Percentiles rank a stretch among this genome's conserved stretches.
Conservation (phyloP, 1,140 invertebrate species). For the Brachionus rotundiformis region DNA sequence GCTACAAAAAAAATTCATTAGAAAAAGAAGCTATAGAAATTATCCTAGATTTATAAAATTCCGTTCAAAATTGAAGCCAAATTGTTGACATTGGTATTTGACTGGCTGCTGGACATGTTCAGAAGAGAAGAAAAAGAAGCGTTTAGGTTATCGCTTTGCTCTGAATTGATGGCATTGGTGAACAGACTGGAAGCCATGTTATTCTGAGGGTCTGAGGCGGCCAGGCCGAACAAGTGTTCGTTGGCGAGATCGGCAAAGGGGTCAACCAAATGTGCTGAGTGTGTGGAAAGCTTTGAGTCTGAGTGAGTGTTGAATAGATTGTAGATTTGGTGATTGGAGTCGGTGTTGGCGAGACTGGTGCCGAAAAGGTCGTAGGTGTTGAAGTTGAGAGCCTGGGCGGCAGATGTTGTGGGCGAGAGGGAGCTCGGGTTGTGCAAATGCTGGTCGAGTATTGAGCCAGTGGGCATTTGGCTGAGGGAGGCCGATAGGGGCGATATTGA, state of each 20-base stretch:
- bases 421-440: not conserved
- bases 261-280: not conserved
- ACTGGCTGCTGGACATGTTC: constrained; percentile 19
- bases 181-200: not conserved
- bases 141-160: constrained; percentile 3
- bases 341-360: not conserved
- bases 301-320: not conserved
- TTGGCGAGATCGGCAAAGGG: constrained; percentile 10
- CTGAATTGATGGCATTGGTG: not conserved
- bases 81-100: constrained; percentile 33
- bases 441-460: not conserved
- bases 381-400: not conserved
- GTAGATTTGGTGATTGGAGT: not conserved
- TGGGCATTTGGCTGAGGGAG: too few relatives aligned
- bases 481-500: not conserved
- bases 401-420: not conserved
- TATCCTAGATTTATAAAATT: constrained; percentile 29
- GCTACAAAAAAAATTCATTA: constrained; percentile 17
- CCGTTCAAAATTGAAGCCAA: constrained; percentile 43
- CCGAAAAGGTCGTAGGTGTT: not conserved
- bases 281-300: not conserved
- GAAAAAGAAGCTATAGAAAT: not conserved
- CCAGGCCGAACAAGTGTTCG: not conserved
- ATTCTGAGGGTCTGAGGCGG: not conserved
- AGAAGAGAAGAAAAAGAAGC: constrained; percentile 29